Evolutionary conservation across 2,113 vertebrate species (phyloP), one percentile per base, ranked within the genome.

Genomic region (Sialia sialis): DNA sequence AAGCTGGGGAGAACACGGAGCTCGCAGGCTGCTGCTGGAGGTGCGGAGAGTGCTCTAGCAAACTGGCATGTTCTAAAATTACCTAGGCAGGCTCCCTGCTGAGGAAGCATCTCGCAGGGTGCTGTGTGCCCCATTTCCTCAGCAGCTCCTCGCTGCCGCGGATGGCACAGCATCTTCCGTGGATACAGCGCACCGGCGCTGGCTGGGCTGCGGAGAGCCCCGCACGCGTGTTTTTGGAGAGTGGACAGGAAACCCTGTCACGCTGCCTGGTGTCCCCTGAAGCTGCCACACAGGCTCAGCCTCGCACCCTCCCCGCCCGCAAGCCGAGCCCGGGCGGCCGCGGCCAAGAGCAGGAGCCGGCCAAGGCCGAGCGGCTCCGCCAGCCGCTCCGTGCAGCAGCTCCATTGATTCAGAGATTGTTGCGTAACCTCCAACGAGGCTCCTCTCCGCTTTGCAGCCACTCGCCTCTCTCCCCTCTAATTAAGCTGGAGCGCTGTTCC

Each of bases 361-460:
- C 84, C 94, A 94, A 95, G 80, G 54, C 79, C 67, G 18, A 60
- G 75, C 4, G 11, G 60, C 85, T n/a, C 34, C 4, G 0, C 58
- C 43, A n/a, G 83, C 74, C 10, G 7, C 84, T 91, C 59, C 12
- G 69, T 2, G 17, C 72, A 87, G 83, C 91, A 54, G 94, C 84
- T 84, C 20, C 20, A n/a, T 52, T 95, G 89, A 95, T 93, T 64
- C 86, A 87, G 80, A 25, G 87, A 76, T 63, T 25, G 66, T 95
- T 96, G 89, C 11, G 14, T 95, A 96, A 97, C 84, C 63, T 66
- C 84, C 54, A 70, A 73, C 8, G 26, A 91, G 92, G 62, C 54
- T 92, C 34, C 56, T 84, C 52, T 30, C 76, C 1, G 1, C 2
- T 84, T 87, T 62, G n/a, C 44, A 66, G 81, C 79, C 26, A 2